These are phyloP conservation scores for Grammomys dolichurus DNA, from an alignment of 2,113 vertebrate species.

Conservation along the genomic window DNA sequence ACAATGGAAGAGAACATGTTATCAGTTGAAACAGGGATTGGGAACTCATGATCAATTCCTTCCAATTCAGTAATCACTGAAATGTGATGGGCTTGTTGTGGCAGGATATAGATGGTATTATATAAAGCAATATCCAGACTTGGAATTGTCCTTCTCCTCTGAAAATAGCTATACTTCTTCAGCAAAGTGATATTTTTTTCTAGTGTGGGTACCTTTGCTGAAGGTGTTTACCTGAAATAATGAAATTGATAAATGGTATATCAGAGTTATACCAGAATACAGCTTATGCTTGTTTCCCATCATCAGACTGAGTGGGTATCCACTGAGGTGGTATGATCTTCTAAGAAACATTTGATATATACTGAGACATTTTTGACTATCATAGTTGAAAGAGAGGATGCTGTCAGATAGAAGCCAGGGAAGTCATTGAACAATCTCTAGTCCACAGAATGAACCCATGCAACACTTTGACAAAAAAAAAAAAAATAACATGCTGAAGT, in stretches of 20 bases:
- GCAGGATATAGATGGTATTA: neutral
- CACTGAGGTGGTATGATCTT: neutral
- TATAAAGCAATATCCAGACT: neutral
- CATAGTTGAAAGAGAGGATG: neutral
- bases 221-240: neutral
- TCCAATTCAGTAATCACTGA: neutral
- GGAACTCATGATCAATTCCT: neutral
- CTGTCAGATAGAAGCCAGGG: neutral
- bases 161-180: neutral
- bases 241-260: neutral
- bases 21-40: neutral
- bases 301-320: neutral
- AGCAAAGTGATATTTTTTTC: neutral
- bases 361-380: neutral
- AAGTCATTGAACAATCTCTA: neutral
- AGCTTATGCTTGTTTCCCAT: neutral
- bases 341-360: neutral
- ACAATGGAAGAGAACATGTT: neutral
- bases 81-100: neutral
- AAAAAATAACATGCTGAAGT: neutral
- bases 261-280: neutral
- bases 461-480: neutral
- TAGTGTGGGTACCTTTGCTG: neutral
- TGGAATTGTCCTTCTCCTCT: neutral
- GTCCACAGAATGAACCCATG: neutral